Base-by-base conservation (phyloP, 2,113 vertebrate genomes). In the Otis tarda region DNA sequence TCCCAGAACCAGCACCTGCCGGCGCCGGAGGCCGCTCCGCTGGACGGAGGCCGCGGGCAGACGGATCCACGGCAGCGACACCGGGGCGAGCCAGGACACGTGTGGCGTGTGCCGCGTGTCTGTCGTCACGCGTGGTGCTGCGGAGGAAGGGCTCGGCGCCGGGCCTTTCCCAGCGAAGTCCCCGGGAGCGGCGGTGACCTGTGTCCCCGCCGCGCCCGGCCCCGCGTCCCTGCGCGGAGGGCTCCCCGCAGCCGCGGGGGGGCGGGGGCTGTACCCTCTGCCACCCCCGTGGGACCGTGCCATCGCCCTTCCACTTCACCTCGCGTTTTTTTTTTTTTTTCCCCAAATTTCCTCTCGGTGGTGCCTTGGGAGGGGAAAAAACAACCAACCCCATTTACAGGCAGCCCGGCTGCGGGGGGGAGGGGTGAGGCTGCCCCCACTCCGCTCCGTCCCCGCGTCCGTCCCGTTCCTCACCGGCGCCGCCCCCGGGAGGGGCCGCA, bases 401-500 rank as follows among this genome's bases (percentile, higher is more conserved):
- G 41, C 41, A 41, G 41, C 41, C 41, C 41, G 41, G 41, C 41
- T 41, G 11, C 12, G 12, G 41, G 12, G 41, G 41, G 41, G 41
- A 11, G 39, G 39, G 39, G 39, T 39, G 39, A 39, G 41, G 41
- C 41, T 12, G 41, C 41, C 41, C 41, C 41, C 24, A 15, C 52
- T 27, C 52, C 14, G 7, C 49, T 22, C 49, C 49, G 8, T 47
- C 37, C 28, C 33, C 27, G 25, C 55, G 41, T 13, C 41, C 63
- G 25, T 8, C 37, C 78, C 33, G 7, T 41, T 45, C 30, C 96
- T 97, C 95, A 98, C 99, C 98, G 98, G 98, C 73, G 97, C 89
- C 31, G 97, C 59, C 37, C 96, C 97, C 10, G 99, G 99, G 60
- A 99, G 98, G 3, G 97, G 97, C 91, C 98, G 98, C 19, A 99